phyloP scores from a whole-genome alignment of 2,888 invertebrate species.

The Sinohyriopsis cumingii region DNA sequence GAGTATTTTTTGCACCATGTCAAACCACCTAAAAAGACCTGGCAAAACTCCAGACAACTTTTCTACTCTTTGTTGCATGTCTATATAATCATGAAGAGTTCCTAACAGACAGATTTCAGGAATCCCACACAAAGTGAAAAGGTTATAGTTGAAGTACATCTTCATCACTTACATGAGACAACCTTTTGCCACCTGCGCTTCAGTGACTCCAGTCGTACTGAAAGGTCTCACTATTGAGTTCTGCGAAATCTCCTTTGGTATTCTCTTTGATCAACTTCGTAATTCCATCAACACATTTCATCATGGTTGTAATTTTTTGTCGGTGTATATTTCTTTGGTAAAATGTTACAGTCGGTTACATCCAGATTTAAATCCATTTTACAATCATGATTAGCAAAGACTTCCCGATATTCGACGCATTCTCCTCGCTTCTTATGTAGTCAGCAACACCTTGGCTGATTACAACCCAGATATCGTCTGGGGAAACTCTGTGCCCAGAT shows the following conservation, averaged over 20 bases:
- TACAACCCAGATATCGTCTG: neutral
- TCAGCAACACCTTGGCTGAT: neutral
- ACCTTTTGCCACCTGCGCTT: neutral
- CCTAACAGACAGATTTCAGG: neutral
- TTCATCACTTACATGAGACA: neutral
- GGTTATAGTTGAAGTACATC: neutral
- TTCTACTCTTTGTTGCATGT: too few relatives aligned
- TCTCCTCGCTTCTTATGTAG: neutral
- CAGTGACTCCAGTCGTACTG: neutral
- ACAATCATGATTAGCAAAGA: neutral
- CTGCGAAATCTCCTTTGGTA: neutral
- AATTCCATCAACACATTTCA: neutral
- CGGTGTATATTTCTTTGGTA: too few relatives aligned
- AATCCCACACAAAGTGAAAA: neutral
- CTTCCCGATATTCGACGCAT: neutral
- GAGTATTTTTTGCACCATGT: neutral
- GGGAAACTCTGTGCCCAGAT: neutral
- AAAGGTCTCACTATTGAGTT: neutral
- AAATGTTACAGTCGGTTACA: too few relatives aligned
- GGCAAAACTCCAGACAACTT: too few relatives aligned
- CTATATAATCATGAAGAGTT: too few relatives aligned
- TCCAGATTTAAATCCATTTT: neutral
- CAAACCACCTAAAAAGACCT: neutral
- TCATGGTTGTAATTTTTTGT: neutral
- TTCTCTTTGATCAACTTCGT: neutral